These are phyloP conservation scores for Mantis religiosa DNA, from an alignment of 2,888 invertebrate species.

Conservation along the genomic window DNA sequence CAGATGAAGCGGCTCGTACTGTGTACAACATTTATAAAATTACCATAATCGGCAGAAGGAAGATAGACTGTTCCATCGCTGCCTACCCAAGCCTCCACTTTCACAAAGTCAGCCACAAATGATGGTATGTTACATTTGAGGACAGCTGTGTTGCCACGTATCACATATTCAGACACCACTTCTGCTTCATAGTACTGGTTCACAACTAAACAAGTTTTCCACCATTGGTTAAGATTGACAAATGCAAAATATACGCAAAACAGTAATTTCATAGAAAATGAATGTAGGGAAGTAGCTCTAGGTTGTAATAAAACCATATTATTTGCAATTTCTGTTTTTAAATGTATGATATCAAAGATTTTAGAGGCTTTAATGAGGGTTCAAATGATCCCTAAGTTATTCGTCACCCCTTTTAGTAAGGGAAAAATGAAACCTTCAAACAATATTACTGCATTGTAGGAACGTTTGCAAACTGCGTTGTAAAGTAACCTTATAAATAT, in stretches of 20 bases:
- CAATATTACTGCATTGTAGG: no score
- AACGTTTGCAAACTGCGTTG: no score
- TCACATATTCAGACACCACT: slow-evolving; percentile 86
- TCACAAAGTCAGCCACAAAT: slow-evolving; percentile 86
- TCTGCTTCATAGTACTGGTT: slow-evolving; percentile 86
- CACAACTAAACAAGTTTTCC: slow-evolving; percentile 59
- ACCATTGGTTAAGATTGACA: not conserved
- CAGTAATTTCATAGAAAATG: not conserved
- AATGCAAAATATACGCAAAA: not conserved
- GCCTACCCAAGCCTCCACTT: slow-evolving; percentile 75
- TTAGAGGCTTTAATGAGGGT: no score
- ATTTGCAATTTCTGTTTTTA: not conserved
- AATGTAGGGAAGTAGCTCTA: not conserved
- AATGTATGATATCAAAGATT: no score
- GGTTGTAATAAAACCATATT: not conserved
- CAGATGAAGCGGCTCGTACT: not conserved
- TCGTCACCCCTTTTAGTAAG: no score
- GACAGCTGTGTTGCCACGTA: slow-evolving; percentile 81
- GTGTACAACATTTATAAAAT: slow-evolving; percentile 24
- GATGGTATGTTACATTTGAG: slow-evolving; percentile 86
- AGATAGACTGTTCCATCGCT: slow-evolving; percentile 65
- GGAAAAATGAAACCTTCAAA: no score
- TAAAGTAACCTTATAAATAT: no score
- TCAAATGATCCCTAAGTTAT: no score
- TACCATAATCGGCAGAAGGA: slow-evolving; percentile 72